Evolutionary conservation across 2,888 invertebrate species (phyloP).

Genomic region (Pemphredon lugubris): DNA sequence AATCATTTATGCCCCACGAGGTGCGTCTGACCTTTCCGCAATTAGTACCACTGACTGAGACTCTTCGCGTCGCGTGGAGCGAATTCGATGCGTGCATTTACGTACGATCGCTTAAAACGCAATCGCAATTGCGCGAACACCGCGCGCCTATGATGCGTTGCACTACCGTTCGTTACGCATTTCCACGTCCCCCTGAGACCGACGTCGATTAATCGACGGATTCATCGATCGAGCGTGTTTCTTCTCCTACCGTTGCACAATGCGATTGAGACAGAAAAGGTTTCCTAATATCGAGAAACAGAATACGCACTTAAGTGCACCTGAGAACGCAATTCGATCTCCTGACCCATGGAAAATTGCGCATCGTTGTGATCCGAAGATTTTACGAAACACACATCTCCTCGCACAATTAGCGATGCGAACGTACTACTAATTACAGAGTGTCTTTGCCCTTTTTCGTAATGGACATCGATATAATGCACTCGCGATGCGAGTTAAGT

Average conservation of each 20-base stretch:
- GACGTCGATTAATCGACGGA: slow-evolving; percentile 25
- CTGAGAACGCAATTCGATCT: slow-evolving; percentile 8
- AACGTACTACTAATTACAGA: slow-evolving; percentile 18
- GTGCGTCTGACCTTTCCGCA: no score
- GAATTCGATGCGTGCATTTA: no score
- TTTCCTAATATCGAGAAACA: background rate
- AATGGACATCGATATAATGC: slow-evolving; percentile 15
- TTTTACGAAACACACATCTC: slow-evolving; percentile 28
- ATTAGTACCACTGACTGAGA: no score
- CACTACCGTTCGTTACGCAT: no score
- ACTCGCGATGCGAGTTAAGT: slow-evolving; percentile 1
- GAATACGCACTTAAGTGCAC: slow-evolving; percentile 8
- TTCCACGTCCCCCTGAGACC: background rate
- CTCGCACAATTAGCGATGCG: slow-evolving; percentile 19
- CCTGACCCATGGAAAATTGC: slow-evolving; percentile 3
- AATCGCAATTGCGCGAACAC: no score
- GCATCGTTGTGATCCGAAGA: no score
- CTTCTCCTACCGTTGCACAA: background rate
- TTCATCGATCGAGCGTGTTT: background rate
- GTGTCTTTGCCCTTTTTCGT: slow-evolving; percentile 18
- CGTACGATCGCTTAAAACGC: no score
- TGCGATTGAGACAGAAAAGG: background rate
- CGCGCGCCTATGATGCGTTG: background rate
- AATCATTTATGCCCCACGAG: no score
- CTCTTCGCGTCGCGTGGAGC: no score